Base-by-base conservation (phyloP, 2,888 invertebrate genomes). In the Timandra comae region DNA sequence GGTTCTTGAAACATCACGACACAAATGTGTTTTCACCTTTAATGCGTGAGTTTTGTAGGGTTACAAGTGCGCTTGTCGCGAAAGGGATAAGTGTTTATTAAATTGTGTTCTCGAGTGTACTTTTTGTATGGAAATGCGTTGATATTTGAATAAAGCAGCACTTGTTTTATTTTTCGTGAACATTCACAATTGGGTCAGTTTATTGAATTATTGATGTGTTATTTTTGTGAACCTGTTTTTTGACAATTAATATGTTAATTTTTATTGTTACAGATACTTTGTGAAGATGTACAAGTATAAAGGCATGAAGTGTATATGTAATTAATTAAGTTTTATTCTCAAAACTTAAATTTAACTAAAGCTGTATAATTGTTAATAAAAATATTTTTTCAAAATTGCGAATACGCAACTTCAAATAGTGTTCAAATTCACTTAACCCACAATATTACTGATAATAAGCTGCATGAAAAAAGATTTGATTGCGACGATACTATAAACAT, bases 101-200 rank as follows among this genome's bases (percentile, higher is more conserved):
- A 31, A 12, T 27, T 16, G 26, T 26, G 31, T 26, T 26, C 25
- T 22, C 12, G 12, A 29, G 29, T 22, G 21, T 29, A 22, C 29
- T 22, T 8, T 12, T 22, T 8, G 8, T 23, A 24, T 24, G 24
- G 9, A 11, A 24, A 24, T 24, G 9, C 24, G 16, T 16, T 16
- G 16, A 16, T 24, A 11, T 24, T 5, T 24, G 24, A 24, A 24
- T 24, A 24, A 24, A 24, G 24, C 24, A 11, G 11, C 11, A 11
- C 6, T 24, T 11, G 7, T 24, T 24, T 24, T 9, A 24, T 24
- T 24, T 24, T 24, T 10, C 6, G 6, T 6, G 4, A 11, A 9
- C 9, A n/a, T n/a, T 9, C 4, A 10, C 11, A 11, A 11, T 11
- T 10, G 9, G 9, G 9, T 23, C 10, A 2, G 9, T 7, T 24